A percentile compares a stretch with the other conserved stretches of the same genome.
These are phyloP conservation scores for Mobula hypostoma DNA, from an alignment of 2,113 vertebrate species.

Conservation along the genomic window DNA sequence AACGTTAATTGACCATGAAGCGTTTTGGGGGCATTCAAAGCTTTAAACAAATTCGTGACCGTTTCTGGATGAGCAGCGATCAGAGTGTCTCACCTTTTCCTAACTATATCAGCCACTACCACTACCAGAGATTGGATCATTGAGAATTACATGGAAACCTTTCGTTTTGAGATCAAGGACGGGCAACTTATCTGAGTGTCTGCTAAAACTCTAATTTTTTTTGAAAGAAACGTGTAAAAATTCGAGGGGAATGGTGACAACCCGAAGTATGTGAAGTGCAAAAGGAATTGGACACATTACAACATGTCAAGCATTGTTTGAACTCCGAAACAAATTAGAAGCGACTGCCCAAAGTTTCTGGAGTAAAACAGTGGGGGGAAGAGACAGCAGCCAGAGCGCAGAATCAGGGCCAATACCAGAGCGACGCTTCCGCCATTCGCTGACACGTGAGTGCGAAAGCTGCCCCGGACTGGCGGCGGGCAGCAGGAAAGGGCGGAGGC, in stretches of 20 bases:
- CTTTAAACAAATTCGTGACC: background rate
- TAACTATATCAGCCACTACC: background rate
- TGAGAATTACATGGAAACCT: background rate
- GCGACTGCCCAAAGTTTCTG: no score
- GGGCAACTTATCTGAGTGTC: background rate
- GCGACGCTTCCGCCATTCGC: background rate
- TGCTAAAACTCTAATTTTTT: background rate
- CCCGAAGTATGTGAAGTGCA: background rate
- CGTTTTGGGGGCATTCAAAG: background rate
- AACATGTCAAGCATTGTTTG: background rate
- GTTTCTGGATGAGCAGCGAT: background rate
- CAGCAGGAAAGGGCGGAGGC: background rate
- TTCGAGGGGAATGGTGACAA: no score
- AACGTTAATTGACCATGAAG: background rate
- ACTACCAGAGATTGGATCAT: background rate
- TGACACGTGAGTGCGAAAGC: background rate
- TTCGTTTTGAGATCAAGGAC: background rate
- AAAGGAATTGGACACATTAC: background rate
- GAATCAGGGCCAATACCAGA: background rate
- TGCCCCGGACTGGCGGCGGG: background rate
- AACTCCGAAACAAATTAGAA: background rate
- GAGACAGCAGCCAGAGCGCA: no score
- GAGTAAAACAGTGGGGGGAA: no score
- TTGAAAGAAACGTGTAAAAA: background rate
- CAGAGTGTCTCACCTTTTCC: background rate